phyloP scores from a whole-genome alignment of 2,797 vertebrate species.

The Tachyglossus aculeatus region DNA sequence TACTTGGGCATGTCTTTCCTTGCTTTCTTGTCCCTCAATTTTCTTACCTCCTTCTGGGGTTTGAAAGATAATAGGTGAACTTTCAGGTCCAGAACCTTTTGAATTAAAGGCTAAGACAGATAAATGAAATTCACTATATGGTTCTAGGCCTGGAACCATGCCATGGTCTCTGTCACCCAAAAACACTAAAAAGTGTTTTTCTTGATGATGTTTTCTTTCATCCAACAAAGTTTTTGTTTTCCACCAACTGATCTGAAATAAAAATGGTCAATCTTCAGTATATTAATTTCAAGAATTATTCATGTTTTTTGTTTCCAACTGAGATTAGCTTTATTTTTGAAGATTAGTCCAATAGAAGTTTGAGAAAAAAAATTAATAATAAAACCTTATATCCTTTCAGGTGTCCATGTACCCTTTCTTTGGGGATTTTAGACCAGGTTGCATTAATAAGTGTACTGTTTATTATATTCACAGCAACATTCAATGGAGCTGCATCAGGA shows the following conservation, averaged over 20 bases:
- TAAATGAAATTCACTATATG: constrained; percentile 92
- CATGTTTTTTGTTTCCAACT: not conserved
- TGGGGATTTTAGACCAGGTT: constrained; percentile 87
- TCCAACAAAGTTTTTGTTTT: constrained; percentile 84
- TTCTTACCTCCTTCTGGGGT: constrained; percentile 96
- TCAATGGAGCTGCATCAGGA: constrained; percentile 87
- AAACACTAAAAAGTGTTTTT: constrained; percentile 82
- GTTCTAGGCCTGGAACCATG: constrained; percentile 83
- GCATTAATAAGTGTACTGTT: constrained; percentile 89
- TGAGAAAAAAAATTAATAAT: constrained; percentile 68
- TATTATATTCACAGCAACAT: constrained; percentile 82
- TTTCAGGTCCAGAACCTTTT: constrained; percentile 90
- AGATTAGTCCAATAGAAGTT: not conserved
- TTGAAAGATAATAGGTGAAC: constrained; percentile 84
- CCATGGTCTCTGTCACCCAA: constrained; percentile 81
- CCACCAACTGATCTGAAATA: constrained; percentile 90
- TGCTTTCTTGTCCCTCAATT: not conserved
- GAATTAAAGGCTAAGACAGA: constrained; percentile 90
- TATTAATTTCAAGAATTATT: not conserved
- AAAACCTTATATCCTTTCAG: constrained; percentile 93
- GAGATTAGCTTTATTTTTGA: not conserved
- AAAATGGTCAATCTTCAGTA: constrained; percentile 24
- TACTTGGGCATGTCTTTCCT: not conserved
- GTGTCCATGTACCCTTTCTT: constrained; percentile 92
- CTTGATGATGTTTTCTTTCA: constrained; percentile 80